Conservation (phyloP, 2,888 invertebrate genomes). For the Germaria angustata region DNA sequence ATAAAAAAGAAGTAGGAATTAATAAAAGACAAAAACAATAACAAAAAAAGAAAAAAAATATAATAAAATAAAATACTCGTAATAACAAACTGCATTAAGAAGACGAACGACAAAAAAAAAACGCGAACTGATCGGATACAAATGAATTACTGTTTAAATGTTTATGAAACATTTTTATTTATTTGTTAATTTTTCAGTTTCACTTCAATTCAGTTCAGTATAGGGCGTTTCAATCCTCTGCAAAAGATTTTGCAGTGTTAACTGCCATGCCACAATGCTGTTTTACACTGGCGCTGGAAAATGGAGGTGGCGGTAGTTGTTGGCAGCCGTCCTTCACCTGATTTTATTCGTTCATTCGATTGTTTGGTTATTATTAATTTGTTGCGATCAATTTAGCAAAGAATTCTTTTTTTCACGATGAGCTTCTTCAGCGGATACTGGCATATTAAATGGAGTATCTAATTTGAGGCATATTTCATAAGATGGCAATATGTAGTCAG, state of each 20-base stretch:
- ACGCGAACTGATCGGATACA: conserved; percentile 50
- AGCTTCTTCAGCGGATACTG: conserved; percentile 40
- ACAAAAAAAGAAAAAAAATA: conserved; percentile 9
- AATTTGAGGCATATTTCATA: conserved; percentile 8
- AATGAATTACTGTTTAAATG: conserved; percentile 51
- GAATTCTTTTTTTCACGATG: conserved; percentile 31
- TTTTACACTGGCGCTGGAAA: conserved; percentile 38
- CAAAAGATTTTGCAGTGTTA: conserved; percentile 37
- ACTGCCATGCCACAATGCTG: conserved; percentile 22
- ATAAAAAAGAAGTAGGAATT: conserved; percentile 38
- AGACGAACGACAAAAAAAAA: background rate
- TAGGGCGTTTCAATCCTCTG: conserved; percentile 65
- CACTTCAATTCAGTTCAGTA: conserved; percentile 57
- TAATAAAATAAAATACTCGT: background rate
- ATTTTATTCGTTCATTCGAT: conserved; percentile 63
- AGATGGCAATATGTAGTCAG: too few relatives aligned
- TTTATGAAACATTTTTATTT: conserved; percentile 59
- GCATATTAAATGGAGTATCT: background rate
- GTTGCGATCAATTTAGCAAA: conserved; percentile 61
- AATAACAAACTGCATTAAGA: conserved; percentile 42
- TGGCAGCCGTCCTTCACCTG: conserved; percentile 70
- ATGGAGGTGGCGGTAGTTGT: conserved; percentile 62
- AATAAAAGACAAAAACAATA: conserved; percentile 25
- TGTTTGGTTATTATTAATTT: conserved; percentile 63
- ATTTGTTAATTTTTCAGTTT: conserved; percentile 52